Base-by-base conservation (phyloP, 1,140 invertebrate species). In the Pectinophora gossypiella region DNA sequence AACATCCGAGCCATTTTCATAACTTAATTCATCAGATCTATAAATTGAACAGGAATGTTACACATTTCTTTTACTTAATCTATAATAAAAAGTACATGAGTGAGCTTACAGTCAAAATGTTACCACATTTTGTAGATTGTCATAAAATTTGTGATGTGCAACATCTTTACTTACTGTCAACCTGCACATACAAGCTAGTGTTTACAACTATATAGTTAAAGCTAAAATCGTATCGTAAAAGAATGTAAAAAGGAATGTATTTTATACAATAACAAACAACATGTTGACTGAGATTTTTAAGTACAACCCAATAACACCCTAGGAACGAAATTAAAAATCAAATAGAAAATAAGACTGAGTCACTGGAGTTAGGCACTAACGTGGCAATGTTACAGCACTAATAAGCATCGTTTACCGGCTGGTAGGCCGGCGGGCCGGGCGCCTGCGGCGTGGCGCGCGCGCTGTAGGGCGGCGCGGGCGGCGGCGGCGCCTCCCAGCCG, bases 351-450 rank as follows among this genome's bases (percentile, higher is more conserved):
- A 20, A 40, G 7, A 40, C 36, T 7, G 42, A 44, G 7, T 40
- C 36, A 40, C 42, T 21, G 19, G 42, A 44, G 15, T 53, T 62
- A 65, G 63, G 63, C 63, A 70, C 67, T 54, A 47, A 22, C 36
- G 54, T 51, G 52, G 9, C 35, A 43, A 48, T 51, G 7, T 68
- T 64, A 47, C 56, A 19, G 15, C 23, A 68, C 23, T 72, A 68
- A 40, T 80, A 80, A 9, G 59, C 32, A 38, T 85, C 82, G 19
- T 59, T 68, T 6, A 55, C 18, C 4, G 71, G 63, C 23, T 78
- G 76, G 52, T 85, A 85, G 0, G 83, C 83, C 19, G 83, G 83
- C 35, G 83, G 83, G 48, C 83, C 83, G 19, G 82, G 82, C 19
- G 80, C 76, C 38, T 80, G 81, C 18, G 81, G 79, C 0, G 78